phyloP scores from a whole-genome alignment of 2,113 vertebrate genomes.

The Irena cyanogastra region DNA sequence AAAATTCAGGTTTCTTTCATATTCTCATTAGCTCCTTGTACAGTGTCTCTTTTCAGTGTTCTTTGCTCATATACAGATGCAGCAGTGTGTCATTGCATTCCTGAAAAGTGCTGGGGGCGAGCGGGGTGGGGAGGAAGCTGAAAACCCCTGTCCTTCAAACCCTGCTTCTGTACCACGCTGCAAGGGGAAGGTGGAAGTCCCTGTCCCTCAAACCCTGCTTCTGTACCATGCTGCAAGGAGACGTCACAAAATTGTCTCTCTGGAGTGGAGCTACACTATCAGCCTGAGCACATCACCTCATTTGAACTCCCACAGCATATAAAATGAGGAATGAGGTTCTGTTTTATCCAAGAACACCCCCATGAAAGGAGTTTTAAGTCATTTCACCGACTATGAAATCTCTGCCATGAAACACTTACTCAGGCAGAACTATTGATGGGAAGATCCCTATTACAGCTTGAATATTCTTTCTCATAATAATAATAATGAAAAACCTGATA shows the following conservation, averaged over 20 bases:
- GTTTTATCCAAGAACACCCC: not conserved
- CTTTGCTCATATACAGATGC: not conserved
- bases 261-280: not conserved
- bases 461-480: not conserved
- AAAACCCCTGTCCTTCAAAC: no score
- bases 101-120: not conserved
- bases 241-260: fast-evolving
- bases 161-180: fast-evolving
- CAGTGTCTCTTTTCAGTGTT: not conserved
- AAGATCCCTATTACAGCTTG: not conserved
- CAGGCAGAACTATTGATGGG: not conserved
- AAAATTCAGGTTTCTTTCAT: not conserved
- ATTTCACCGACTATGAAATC: not conserved
- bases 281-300: not conserved
- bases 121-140: not conserved
- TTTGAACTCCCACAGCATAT: not conserved
- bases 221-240: fast-evolving
- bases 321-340: not conserved
- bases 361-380: not conserved
- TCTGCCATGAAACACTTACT: not conserved
- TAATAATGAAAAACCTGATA: not conserved
- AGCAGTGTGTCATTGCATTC: not conserved
- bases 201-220: not conserved
- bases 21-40: not conserved
- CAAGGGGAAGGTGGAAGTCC: not conserved